Evolutionary conservation across 2,888 invertebrate species (phyloP).

Genomic region (Calephelis perditalis): DNA sequence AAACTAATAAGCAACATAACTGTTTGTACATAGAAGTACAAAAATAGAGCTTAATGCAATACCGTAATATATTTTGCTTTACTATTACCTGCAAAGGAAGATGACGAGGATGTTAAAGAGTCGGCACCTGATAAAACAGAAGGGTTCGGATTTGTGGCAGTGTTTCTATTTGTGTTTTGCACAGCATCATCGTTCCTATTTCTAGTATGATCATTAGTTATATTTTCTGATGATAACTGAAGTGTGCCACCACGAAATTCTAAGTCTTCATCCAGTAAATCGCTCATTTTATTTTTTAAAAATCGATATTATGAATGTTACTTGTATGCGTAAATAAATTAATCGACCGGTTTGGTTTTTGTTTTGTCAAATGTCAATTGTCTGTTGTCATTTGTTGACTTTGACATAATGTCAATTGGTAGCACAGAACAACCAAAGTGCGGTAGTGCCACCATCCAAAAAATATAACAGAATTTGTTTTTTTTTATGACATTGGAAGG

Average conservation of each 20-base stretch:
- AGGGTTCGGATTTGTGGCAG: constrained; percentile 47
- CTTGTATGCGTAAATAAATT: constrained; percentile 50
- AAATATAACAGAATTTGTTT: no score
- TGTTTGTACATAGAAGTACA: not conserved
- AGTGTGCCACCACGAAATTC: constrained; percentile 78
- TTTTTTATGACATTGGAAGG: no score
- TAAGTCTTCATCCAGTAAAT: constrained; percentile 74
- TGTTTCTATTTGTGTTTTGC: constrained; percentile 42
- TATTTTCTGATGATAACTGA: constrained; percentile 56
- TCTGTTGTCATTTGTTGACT: constrained; percentile 23
- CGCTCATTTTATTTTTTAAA: constrained; percentile 45
- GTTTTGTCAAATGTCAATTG: constrained; percentile 27
- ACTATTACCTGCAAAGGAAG: constrained; percentile 59
- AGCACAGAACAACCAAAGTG: no score
- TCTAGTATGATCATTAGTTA: constrained; percentile 38
- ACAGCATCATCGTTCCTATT: constrained; percentile 39
- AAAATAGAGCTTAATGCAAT: not conserved
- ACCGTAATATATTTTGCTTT: not conserved
- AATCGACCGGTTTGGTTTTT: constrained; percentile 45
- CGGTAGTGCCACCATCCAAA: no score
- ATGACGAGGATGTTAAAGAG: constrained; percentile 63
- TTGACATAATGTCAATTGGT: no score
- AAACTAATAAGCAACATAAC: no score
- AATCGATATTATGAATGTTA: constrained; percentile 21
- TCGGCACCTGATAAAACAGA: constrained; percentile 69